phyloP scores from a whole-genome alignment of 2,797 vertebrate species.

The Sparidentex hasta region DNA sequence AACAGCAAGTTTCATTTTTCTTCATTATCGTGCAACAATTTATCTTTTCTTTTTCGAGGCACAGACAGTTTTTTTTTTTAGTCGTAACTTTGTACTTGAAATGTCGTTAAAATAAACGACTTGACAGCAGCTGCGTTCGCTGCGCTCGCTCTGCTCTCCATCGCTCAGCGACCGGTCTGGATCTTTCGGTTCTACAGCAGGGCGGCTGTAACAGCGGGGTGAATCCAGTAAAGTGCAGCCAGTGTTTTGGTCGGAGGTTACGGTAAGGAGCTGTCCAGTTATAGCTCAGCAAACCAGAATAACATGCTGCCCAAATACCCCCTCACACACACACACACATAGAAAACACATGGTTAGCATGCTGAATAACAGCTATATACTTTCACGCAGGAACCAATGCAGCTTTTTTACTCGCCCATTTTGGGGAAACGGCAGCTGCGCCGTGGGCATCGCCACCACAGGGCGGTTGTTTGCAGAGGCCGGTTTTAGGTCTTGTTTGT shows the following conservation, averaged over 20 bases:
- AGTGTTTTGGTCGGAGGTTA: conserved; percentile 72
- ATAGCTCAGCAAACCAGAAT: conserved; percentile 75
- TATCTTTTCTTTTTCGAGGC: background rate
- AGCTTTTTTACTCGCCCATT: conserved; percentile 58
- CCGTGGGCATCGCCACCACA: conserved; percentile 70
- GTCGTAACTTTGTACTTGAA: background rate
- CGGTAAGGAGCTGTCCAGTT: conserved; percentile 72
- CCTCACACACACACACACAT: conserved; percentile 28
- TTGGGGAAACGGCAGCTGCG: conserved; percentile 66
- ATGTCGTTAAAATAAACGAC: background rate
- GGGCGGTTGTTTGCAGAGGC: conserved; percentile 73
- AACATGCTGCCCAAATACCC: conserved; percentile 70
- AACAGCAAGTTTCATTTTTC: background rate
- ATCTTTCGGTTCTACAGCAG: conserved; percentile 17
- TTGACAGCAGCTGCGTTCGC: background rate
- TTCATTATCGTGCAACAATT: background rate
- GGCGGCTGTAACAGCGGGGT: conserved; percentile 17
- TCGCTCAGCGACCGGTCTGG: conserved; percentile 9
- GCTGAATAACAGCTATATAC: conserved; percentile 69
- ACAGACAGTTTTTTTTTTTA: background rate
- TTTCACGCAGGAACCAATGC: conserved; percentile 60
- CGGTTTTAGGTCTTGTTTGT: conserved; percentile 73
- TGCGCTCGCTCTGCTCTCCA: conserved; percentile 2
- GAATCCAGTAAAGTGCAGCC: conserved; percentile 60
- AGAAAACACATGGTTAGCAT: conserved; percentile 66